Evolutionary conservation across 2,888 invertebrate genomes (phyloP).

Genomic region (Orthosia cruda): DNA sequence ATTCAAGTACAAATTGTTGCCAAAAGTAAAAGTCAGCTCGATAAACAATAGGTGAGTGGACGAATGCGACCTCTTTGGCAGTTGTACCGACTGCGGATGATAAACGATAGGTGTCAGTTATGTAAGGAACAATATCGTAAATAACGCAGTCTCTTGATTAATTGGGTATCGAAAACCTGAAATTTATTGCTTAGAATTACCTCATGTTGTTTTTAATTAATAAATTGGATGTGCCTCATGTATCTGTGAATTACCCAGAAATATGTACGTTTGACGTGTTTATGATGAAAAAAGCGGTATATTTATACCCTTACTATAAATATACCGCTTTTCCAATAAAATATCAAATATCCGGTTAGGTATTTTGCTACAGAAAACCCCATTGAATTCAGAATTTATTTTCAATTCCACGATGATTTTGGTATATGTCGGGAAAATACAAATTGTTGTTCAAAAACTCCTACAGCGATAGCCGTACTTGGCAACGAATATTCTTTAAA

Average conservation of each 20-base stretch:
- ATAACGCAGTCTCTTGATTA: conserved; percentile 25
- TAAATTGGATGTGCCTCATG: background rate
- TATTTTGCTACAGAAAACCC: background rate
- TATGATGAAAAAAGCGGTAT: too few species aligned
- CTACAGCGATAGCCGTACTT: background rate
- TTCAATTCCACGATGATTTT: background rate
- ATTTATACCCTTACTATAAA: too few species aligned
- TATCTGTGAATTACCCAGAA: background rate
- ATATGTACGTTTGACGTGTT: background rate
- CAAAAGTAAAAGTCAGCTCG: conserved; percentile 60
- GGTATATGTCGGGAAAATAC: background rate
- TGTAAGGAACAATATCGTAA: conserved; percentile 22
- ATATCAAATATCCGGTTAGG: background rate
- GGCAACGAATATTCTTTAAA: background rate
- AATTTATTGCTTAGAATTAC: conserved; percentile 26
- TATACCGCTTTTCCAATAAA: background rate
- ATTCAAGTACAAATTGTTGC: conserved; percentile 39
- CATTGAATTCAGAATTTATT: background rate
- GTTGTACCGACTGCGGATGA: conserved; percentile 23
- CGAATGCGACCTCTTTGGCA: conserved; percentile 50
- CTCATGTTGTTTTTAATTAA: background rate
- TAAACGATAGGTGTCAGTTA: conserved; percentile 32
- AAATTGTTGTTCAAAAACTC: background rate
- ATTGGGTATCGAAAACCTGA: conserved; percentile 19
- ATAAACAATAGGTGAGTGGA: conserved; percentile 24